Conservation (phyloP, 1,140 invertebrate genomes). For the Platyura marginata region DNA sequence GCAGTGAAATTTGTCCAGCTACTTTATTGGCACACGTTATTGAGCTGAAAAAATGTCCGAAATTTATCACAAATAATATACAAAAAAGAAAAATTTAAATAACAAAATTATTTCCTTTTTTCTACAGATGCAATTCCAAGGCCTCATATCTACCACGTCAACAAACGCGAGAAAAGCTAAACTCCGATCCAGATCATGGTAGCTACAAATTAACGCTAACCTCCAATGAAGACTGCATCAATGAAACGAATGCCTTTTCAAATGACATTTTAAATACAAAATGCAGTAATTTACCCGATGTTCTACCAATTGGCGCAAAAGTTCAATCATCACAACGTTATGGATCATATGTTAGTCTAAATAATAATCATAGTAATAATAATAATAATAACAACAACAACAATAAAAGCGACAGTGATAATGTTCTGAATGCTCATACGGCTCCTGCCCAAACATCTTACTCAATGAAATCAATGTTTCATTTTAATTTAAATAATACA, state of each 20-base stretch:
- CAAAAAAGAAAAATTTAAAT: too few relatives aligned
- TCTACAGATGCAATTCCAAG: constrained; percentile 57
- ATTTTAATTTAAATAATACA: background rate
- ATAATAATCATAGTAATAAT: too few relatives aligned
- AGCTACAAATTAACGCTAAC: constrained; percentile 59
- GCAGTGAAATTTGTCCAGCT: too few relatives aligned
- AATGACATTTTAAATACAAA: constrained; percentile 10
- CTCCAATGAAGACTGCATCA: constrained; percentile 35
- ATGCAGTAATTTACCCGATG: constrained; percentile 27
- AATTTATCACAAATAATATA: constrained; percentile 3
- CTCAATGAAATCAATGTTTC: background rate
- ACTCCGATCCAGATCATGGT: constrained; percentile 44
- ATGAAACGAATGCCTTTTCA: constrained; percentile 13
- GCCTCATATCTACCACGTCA: constrained; percentile 53
- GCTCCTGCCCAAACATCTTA: background rate
- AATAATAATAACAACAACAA: background rate
- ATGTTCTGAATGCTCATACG: constrained; percentile 5
- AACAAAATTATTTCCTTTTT: constrained; percentile 7
- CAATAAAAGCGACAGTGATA: background rate
- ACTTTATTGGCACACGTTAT: too few relatives aligned
- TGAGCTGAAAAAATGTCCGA: constrained; percentile 2
- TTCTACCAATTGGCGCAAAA: constrained; percentile 30
- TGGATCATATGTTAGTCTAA: constrained; percentile 19
- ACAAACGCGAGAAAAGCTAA: constrained; percentile 39
- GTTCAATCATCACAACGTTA: constrained; percentile 17